These are phyloP conservation scores for Phyllotis vaccarum DNA, from an alignment of 2,797 vertebrate genomes.

Conservation along the genomic window DNA sequence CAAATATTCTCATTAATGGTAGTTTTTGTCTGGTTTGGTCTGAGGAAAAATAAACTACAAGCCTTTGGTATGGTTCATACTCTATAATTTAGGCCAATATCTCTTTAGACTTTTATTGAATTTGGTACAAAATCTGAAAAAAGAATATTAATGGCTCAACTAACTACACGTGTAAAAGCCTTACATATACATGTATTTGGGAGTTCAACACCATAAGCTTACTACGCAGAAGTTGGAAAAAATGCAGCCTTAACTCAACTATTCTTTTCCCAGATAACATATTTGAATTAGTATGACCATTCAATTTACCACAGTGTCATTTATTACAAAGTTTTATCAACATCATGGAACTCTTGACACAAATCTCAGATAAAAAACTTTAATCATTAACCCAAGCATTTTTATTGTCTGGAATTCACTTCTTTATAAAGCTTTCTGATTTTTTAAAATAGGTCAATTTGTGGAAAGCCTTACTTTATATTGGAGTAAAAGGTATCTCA, in stretches of 20 bases:
- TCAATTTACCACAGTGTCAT: not conserved
- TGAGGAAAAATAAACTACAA: not conserved
- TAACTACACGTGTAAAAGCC: not conserved
- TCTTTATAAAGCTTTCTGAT: not conserved
- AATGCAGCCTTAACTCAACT: not conserved
- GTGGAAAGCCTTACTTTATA: not conserved
- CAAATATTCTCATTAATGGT: not conserved
- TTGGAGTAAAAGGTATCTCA: slow-evolving; percentile 32
- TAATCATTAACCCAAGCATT: not conserved
- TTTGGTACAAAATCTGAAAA: slow-evolving; percentile 41
- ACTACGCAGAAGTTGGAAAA: slow-evolving; percentile 32
- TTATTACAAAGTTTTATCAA: slow-evolving; percentile 9
- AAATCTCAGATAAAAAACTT: not conserved
- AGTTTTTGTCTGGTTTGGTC: not conserved
- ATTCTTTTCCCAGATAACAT: not conserved
- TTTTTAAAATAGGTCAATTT: slow-evolving; percentile 27
- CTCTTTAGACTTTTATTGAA: not conserved
- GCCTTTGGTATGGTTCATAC: not conserved
- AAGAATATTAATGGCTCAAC: not conserved
- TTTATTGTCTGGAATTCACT: not conserved
- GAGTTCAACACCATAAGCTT: slow-evolving; percentile 1
- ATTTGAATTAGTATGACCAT: not conserved
- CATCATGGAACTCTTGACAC: slow-evolving; percentile 26
- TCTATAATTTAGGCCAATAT: not conserved
- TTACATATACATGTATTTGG: not conserved